Base-by-base conservation (phyloP, 1,140 invertebrate species). In the Bathynomus jamesi region DNA sequence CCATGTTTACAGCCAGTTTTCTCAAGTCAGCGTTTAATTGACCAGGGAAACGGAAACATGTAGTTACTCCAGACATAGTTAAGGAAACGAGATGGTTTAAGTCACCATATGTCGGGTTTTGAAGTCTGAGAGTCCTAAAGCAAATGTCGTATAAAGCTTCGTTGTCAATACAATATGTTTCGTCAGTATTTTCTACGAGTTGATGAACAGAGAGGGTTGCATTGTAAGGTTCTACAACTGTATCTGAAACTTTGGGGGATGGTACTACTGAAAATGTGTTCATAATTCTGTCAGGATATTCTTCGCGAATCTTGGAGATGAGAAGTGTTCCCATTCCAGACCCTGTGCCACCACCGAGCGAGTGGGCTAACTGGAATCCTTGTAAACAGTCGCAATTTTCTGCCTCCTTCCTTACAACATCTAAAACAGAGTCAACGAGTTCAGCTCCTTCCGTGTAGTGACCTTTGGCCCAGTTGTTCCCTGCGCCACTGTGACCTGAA, bases 111-210 rank as follows among this genome's bases (percentile, higher is more conserved):
- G 85, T 83, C 21, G 85, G 86, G 17, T 82, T 85, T 24, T 86
- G 92, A 0, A 96, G 83, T 82, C 94, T 95, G 70, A 95, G 82
- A 28, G 92, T 95, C 77, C 93, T 87, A 87, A 94, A 95, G 83
- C 93, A 95, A 79, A 95, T 95, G 82, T 95, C 93, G 79, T 95
- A 95, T 11, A 95, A 85, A 70, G 93, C 93, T 83, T 95, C 93
- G 81, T 87, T 86, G 78, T 87, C 85, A 75, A 86, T 86, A 74
- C 85, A 86, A 78, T 81, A 86, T 21, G 84, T 82, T 78, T 89
- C 87, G 60, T 84, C 90, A 4, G 89, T 91, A 76, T 90, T 88
- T 81, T 92, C 90, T 24, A 92, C 87, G 32, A 92, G 81, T 80
- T 91, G 89, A 79, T 91, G 88, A 3, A 92, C 87, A 17, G 90